Base-by-base conservation (phyloP, 2,113 vertebrate species). In the Embiotoca jacksoni region DNA sequence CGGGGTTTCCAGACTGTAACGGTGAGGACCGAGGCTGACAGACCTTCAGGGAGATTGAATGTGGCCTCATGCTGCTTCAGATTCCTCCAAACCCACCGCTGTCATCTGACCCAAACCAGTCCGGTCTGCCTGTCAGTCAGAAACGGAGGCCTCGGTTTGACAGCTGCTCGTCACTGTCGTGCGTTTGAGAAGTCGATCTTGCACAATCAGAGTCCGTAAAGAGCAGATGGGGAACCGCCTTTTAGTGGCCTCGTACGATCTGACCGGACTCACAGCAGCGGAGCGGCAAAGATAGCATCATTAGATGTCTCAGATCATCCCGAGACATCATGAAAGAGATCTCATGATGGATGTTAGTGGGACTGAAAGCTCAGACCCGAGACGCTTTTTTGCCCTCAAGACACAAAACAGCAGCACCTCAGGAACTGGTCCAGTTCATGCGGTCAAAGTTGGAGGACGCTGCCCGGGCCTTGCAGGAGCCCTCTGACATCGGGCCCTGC, bases 271-370 rank as follows among this genome's bases (percentile, higher is more conserved):
- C 58, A 44, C 47, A 39, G 71, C 56, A 50, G 49, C 83, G 59
- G 78, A 78, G 73, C 11, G 75, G 47, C 64, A 64, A 60, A 71
- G 65, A 71, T 44, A 63, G 80, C 79, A 67, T 90, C 83, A 78
- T 86, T 80, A 78, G 73, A 56, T 69, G 4, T 54, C 69, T 76
- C 54, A n/a, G 46, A 71, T 82, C 79, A 83, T 58, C 54, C 59
- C 1, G 50, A 85, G 71, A 83, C 85, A 52, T 70, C 70, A 36
- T 2, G 78, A 83, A 88, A 89, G 62, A 80, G 85, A 88, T 85
- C 78, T 89, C 58, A 88, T 89, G 87, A 82, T 65, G 77, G 83
- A 86, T 6, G 61, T 59, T 59, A 78, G 78, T 5, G 56, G 39
- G 41, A 47, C 61, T 65, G 75, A 86, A 69, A 64, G 80, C 75